Conservation (phyloP, 2,113 vertebrate species). For the Amazona vittata region DNA sequence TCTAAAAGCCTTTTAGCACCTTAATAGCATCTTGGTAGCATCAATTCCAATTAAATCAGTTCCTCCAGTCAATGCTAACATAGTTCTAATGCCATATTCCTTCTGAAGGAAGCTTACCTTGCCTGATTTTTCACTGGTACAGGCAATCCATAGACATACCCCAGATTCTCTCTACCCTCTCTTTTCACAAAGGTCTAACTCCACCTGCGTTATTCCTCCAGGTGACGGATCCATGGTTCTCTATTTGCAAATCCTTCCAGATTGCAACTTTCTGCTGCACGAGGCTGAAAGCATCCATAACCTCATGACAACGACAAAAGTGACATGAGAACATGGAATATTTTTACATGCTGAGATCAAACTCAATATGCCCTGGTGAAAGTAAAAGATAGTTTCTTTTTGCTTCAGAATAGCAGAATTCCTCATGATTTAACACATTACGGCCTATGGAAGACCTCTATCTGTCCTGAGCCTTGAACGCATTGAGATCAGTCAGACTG, state of each 20-base stretch:
- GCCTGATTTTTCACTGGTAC: not conserved
- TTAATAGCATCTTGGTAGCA: not conserved
- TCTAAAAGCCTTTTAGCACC: not conserved
- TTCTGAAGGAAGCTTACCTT: not conserved
- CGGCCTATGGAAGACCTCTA: rapidly evolving
- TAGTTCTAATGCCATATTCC: not conserved
- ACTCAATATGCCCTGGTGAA: not conserved
- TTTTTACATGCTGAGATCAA: not conserved
- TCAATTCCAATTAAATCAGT: not conserved
- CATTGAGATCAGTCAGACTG: not conserved
- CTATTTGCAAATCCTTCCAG: not conserved
- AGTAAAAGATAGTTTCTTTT: not conserved
- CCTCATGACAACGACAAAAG: not conserved
- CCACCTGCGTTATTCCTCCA: not conserved
- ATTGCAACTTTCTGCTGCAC: not conserved
- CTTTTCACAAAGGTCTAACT: not conserved
- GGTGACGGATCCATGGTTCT: not conserved
- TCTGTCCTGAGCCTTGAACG: not conserved
- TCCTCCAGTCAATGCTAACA: not conserved
- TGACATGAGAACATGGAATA: not conserved
- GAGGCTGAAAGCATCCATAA: not conserved
- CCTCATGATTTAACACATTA: not conserved
- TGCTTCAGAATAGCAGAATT: not conserved
- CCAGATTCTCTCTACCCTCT: not conserved
- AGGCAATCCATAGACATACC: not conserved